Conservation (phyloP, 2,888 invertebrate genomes). For the Chrysolina oricalcia region DNA sequence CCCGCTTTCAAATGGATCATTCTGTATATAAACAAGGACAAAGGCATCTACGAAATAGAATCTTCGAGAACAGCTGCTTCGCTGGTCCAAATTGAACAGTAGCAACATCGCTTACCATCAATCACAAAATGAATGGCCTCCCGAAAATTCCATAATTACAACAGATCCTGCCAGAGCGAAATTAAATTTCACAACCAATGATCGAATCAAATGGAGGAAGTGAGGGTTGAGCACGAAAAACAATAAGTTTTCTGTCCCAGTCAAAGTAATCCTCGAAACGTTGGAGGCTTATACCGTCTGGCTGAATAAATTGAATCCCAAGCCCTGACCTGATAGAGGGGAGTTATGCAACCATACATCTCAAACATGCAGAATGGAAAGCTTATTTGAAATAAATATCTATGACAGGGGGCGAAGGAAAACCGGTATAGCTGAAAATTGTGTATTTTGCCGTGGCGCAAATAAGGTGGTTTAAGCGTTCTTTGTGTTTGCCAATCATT, state of each 20-base stretch:
- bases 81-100: too few species aligned
- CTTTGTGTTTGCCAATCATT: too few species aligned
- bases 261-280: constrained; percentile 18
- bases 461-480: background rate
- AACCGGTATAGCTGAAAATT: constrained; percentile 8
- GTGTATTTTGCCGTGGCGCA: background rate
- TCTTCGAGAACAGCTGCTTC: too few species aligned
- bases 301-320: constrained; percentile 65
- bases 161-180: too few species aligned
- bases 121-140: too few species aligned
- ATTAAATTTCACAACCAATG: too few species aligned
- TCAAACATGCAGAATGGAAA: constrained; percentile 14
- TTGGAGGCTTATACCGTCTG: constrained; percentile 48
- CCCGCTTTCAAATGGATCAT: too few species aligned
- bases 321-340: constrained; percentile 62
- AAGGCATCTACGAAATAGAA: too few species aligned
- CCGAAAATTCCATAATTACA: too few species aligned
- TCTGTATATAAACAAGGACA: too few species aligned
- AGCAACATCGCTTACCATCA: too few species aligned
- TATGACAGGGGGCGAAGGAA: constrained; percentile 17
- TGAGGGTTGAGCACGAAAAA: constrained; percentile 41
- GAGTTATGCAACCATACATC: constrained; percentile 56
- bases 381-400: constrained; percentile 22
- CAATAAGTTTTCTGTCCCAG: constrained; percentile 46
- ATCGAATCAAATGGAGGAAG: constrained; percentile 48